Evolutionary conservation across 1,140 invertebrate species (phyloP), one percentile per base, ranked within the genome.

Genomic region (Lordiphosa mommai): DNA sequence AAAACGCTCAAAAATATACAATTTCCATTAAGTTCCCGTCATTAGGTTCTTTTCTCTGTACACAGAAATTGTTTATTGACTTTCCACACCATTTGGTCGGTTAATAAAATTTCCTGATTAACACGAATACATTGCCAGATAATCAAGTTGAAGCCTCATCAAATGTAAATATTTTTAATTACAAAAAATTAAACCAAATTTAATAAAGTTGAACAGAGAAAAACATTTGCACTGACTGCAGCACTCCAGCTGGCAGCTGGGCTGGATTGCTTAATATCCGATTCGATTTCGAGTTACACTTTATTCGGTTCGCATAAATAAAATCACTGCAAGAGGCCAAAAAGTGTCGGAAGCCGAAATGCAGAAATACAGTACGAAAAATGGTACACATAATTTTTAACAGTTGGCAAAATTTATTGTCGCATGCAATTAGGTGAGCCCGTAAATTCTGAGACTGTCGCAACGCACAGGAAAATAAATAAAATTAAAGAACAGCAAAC

Each of bases 331-430:
- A 64, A 73, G 70, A 53, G 57, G 52, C 57, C 49, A 57, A 53
- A 57, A 49, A 57, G 20, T 49, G 36, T 63, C 60, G 58, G 60
- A 63, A 63, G 47, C 40, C 52, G 17, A 30, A 48, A 16, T 32
- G 20, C 36, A 46, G 51, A 44, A 61, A 56, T 60, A 66, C 46
- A 53, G 56, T 57, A 40, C 52, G 23, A 59, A 60, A 73, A 65
- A 76, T 80, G 61, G 59, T 60, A 64, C 68, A 56, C 74, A 82
- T 80, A 70, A 80, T 80, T 82, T 74, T 68, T 36, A 65, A 60
- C 70, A 82, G 76, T 71, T 67, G 61, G 34, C 20, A 65, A 48
- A 84, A 82, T 82, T 82, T 82, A 82, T 82, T 72, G 68, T 76
- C 68, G 41, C 64, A 44, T 77, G 77, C 77, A 82, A 82, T 82